phyloP scores from a whole-genome alignment of 2,113 vertebrate genomes.

The Rhinolophus ferrumequinum region DNA sequence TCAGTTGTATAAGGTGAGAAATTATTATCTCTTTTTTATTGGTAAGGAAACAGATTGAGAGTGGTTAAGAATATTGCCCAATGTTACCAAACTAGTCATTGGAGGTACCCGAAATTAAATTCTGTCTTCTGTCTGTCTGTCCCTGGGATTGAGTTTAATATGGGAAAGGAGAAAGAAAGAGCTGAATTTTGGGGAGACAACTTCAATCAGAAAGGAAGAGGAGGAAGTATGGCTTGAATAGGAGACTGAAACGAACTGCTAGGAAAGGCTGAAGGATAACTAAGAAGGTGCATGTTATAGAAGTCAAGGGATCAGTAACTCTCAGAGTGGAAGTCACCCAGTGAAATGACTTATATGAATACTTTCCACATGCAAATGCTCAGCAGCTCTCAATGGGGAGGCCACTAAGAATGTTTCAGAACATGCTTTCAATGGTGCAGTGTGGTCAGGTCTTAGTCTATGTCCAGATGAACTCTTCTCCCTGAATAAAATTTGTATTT shows the following conservation, averaged over 20 bases:
- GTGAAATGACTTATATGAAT: neutral
- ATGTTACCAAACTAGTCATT: neutral
- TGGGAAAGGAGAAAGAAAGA: neutral
- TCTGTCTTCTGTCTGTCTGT: neutral
- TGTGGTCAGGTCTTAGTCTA: neutral
- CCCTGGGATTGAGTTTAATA: neutral
- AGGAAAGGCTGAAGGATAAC: neutral
- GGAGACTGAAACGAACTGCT: neutral
- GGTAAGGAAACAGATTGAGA: neutral
- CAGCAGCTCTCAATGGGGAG: neutral
- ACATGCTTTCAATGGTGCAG: neutral
- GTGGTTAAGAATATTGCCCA: neutral
- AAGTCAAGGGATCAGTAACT: neutral
- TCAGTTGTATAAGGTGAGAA: neutral
- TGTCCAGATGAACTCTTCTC: neutral
- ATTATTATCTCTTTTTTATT: slow-evolving; percentile 6
- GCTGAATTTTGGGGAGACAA: neutral
- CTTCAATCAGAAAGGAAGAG: neutral
- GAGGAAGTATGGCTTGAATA: neutral
- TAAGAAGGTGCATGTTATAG: neutral
- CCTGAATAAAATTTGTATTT: neutral
- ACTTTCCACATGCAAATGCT: neutral
- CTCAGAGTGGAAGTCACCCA: neutral
- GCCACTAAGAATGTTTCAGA: neutral
- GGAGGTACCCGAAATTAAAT: neutral